Evolutionary conservation across 2,113 vertebrate species (phyloP), one percentile per base, ranked within the genome.

Genomic region (Fulica atra): DNA sequence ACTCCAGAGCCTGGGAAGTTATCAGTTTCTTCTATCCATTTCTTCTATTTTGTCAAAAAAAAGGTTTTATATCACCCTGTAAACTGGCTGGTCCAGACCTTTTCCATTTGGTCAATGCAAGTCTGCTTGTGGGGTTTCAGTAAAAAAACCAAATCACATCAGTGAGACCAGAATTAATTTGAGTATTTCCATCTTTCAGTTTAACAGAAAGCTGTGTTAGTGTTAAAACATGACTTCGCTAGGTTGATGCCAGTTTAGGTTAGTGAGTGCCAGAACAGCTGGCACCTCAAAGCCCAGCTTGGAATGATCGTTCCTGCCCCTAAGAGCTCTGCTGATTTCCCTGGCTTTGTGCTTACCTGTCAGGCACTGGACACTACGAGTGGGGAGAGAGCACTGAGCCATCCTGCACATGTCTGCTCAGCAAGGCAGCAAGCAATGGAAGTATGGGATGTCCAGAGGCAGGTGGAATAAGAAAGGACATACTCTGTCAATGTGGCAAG

Each of bases 91-190:
- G 24, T 36, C n/a, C 24, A 46, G 63, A 40, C 51, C 13, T 57
- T 90, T 81, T 74, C 29, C 51, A 0, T 74, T 53, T 51, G 38
- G 5, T 36, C 36, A 53, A 25, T 23, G 7, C 25, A 59, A 70
- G 16, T 42, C 40, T 1, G 2, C 24, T 51, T 48, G 24, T 53
- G 20, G 10, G 1, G 2, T 14, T 61, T 36, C 1, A 2, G 36
- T 1, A 1, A 25, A 61, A 70, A 70, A 76, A 79, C 51, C 71
- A 48, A 25, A 35, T 38, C 0, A 0, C 33, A 63, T 19, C 3
- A 61, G 33, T 14, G 31, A 80, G 23, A 69, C 12, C 19, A 86
- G 54, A 92, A 60, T 64, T 40, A 54, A 65, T 69, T 60, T 28
- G 3, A 60, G 29, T 53, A 40, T 69, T 80, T 89, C 85, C 13